Conservation (phyloP, 2,113 vertebrate genomes). For the Pavo muticus region DNA sequence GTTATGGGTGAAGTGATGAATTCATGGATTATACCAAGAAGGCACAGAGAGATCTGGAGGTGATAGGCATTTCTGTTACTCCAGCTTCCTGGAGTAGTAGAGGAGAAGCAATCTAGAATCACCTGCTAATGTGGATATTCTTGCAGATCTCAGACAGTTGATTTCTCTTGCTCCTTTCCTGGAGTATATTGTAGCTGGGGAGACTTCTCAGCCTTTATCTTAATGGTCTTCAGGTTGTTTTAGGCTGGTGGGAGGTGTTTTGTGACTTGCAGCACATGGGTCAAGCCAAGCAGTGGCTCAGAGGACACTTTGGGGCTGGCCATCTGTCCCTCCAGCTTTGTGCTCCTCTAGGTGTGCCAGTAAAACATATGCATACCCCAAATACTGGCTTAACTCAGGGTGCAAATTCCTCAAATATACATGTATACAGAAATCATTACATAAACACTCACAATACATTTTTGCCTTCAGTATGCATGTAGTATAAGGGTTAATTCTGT, state of each 20-base stretch:
- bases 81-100: not conserved
- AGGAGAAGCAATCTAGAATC: not conserved
- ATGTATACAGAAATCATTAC: not conserved
- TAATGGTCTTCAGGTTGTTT: not conserved
- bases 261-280: fast-evolving
- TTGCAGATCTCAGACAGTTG: not conserved
- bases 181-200: not conserved
- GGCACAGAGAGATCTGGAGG: too few species aligned
- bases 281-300: not conserved
- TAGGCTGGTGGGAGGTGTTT: not conserved
- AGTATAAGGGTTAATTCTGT: not conserved
- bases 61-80: not conserved
- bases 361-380: not conserved
- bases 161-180: not conserved
- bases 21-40: too few species aligned
- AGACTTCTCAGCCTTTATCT: not conserved
- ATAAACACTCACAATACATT: not conserved
- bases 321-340: not conserved
- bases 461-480: not conserved
- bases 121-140: not conserved
- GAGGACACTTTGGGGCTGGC: not conserved
- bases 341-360: not conserved
- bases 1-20: too few species aligned
- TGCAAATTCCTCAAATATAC: not conserved
- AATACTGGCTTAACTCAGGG: not conserved